Conservation (phyloP, 2,888 invertebrate species). For the Cosmorhoe ocellata region DNA sequence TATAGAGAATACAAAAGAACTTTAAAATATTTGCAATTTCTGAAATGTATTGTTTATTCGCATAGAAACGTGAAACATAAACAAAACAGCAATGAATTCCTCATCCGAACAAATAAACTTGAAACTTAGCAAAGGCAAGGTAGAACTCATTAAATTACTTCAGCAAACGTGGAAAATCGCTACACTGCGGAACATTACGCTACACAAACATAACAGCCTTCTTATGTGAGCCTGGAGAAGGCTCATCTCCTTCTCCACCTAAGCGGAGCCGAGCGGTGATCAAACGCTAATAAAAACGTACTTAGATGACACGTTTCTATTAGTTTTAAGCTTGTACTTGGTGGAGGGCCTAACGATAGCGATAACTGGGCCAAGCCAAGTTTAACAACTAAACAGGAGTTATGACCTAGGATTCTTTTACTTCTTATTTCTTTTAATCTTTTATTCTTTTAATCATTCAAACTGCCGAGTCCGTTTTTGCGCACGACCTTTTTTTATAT, state of each 20-base stretch:
- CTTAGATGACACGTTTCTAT: not conserved
- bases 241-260: not conserved
- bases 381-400: too few species aligned
- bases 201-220: slow-evolving; percentile 31
- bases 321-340: too few species aligned
- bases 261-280: slow-evolving; percentile 2
- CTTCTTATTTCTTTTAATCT: too few species aligned
- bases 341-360: too few species aligned
- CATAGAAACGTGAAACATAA: slow-evolving; percentile 35
- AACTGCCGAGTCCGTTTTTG: too few species aligned
- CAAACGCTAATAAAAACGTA: not conserved
- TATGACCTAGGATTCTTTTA: too few species aligned
- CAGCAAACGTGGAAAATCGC: slow-evolving; percentile 39
- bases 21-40: too few species aligned
- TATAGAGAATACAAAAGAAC: too few species aligned
- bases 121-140: slow-evolving; percentile 34
- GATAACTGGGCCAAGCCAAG: too few species aligned
- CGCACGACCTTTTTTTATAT: too few species aligned
- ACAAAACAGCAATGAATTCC: slow-evolving; percentile 39
- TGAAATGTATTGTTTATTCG: slow-evolving; percentile 11
- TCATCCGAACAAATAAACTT: slow-evolving; percentile 40
- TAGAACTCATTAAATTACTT: slow-evolving; percentile 45
- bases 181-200: slow-evolving; percentile 33
- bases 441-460: too few species aligned
- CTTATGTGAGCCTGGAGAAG: slow-evolving; percentile 18